These are phyloP conservation scores for Eidolon helvum DNA, from an alignment of 2,113 vertebrate genomes.

Conservation along the genomic window DNA sequence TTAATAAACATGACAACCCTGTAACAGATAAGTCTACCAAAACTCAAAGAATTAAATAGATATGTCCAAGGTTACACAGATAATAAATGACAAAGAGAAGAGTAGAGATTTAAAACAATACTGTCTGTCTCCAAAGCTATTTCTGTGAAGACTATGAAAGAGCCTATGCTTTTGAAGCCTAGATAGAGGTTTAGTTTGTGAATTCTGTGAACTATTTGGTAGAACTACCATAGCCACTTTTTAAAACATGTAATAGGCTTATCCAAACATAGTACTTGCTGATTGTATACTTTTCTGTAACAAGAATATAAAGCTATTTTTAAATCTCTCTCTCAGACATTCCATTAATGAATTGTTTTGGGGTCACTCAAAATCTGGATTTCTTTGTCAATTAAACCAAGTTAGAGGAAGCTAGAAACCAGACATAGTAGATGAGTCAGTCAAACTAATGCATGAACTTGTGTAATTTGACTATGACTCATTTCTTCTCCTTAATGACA, in stretches of 20 bases:
- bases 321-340: background rate
- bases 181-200: background rate
- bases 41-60: background rate
- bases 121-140: background rate
- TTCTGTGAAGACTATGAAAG: background rate
- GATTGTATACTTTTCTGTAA: slow-evolving; percentile 56
- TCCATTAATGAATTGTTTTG: slow-evolving; percentile 54
- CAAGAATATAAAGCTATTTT: slow-evolving; percentile 51
- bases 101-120: background rate
- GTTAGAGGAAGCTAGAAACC: background rate
- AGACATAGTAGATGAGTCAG: background rate
- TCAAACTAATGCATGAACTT: slow-evolving; percentile 31
- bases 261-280: slow-evolving; percentile 37
- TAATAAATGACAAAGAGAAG: background rate
- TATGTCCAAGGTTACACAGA: background rate
- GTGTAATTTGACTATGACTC: slow-evolving; percentile 46
- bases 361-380: slow-evolving; percentile 52
- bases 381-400: slow-evolving; percentile 63
- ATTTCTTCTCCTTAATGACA: slow-evolving; percentile 47
- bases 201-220: background rate
- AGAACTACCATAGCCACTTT: background rate
- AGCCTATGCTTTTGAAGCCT: background rate
- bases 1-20: background rate
- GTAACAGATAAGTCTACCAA: background rate
- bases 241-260: background rate